phyloP scores from a whole-genome alignment of 1,140 invertebrate species.

The Eurytemora carolleeae region DNA sequence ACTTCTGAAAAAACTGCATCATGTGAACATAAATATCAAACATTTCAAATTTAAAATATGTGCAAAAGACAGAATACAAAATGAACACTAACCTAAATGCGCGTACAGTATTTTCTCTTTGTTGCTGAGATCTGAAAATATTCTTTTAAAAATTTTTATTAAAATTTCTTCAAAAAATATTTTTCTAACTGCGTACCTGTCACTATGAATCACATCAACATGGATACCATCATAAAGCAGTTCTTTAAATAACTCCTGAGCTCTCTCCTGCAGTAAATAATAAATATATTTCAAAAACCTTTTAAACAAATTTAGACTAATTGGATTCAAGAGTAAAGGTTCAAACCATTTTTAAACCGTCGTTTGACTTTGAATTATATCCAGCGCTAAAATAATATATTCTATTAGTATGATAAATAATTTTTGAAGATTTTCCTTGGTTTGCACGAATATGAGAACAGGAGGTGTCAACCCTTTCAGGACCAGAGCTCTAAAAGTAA shows the following conservation, averaged over 20 bases:
- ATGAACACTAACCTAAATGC: slow-evolving; percentile 1
- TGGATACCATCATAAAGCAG: slow-evolving; percentile 74
- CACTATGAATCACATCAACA: slow-evolving; percentile 82
- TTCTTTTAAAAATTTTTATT: slow-evolving; percentile 3
- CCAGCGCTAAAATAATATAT: too few relatives aligned
- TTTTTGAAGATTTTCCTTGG: slow-evolving; percentile 75
- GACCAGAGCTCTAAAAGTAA: slow-evolving; percentile 15
- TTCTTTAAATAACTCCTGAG: slow-evolving; percentile 74
- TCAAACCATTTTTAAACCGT: too few relatives aligned
- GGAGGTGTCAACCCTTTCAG: slow-evolving; percentile 50
- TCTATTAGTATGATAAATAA: too few relatives aligned
- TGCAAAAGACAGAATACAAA: slow-evolving; percentile 10
- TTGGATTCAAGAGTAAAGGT: too few relatives aligned
- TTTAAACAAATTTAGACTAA: too few relatives aligned
- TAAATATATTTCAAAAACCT: too few relatives aligned
- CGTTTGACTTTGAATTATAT: too few relatives aligned
- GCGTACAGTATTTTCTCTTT: background rate
- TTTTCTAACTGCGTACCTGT: slow-evolving; percentile 64
- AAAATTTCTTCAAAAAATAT: slow-evolving; percentile 34
- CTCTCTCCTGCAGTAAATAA: too few relatives aligned
- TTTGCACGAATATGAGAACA: slow-evolving; percentile 72
- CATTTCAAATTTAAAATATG: too few relatives aligned
- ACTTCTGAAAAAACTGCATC: too few relatives aligned
- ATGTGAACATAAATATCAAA: too few relatives aligned
- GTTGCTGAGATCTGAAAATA: slow-evolving; percentile 2